A percentile compares a stretch with the other conserved stretches of the same genome.
Conservation (phyloP, 2,797 vertebrate species). For the Mycteria americana region DNA sequence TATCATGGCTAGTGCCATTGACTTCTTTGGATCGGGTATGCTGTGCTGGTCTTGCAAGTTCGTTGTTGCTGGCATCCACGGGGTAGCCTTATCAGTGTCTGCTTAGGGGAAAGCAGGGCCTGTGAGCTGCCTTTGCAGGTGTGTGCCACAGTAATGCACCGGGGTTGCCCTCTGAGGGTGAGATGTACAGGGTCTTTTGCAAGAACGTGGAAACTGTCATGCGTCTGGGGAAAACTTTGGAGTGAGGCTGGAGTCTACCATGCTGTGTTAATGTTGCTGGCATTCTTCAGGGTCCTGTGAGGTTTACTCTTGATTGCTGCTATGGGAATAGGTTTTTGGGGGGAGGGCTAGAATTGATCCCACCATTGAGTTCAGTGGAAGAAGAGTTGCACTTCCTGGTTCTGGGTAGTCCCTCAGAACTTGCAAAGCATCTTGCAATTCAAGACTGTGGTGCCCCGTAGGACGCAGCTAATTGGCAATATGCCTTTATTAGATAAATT, state of each 20-base stretch:
- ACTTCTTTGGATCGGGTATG: neutral
- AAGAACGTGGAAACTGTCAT: neutral
- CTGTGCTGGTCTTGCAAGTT: neutral
- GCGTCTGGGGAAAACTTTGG: neutral
- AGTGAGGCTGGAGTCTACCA: neutral
- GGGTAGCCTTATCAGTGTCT: neutral
- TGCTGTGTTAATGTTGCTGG: neutral
- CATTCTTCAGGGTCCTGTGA: neutral
- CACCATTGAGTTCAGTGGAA: neutral
- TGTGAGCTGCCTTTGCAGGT: neutral
- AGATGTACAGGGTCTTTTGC: neutral
- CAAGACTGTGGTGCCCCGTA: neutral
- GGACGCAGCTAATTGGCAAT: neutral
- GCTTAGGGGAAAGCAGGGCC: neutral
- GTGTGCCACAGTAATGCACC: neutral
- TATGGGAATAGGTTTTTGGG: neutral
- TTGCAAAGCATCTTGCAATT: neutral
- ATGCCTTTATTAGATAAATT: neutral
- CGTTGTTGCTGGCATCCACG: neutral
- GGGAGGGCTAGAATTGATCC: neutral
- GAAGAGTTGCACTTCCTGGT: neutral
- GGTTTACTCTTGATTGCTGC: neutral
- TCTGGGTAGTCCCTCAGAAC: neutral
- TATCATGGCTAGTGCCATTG: neutral
- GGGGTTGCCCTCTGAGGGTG: fast-evolving